These are phyloP conservation scores for Podabrus alpinus DNA, from an alignment of 2,888 invertebrate genomes.

Conservation along the genomic window DNA sequence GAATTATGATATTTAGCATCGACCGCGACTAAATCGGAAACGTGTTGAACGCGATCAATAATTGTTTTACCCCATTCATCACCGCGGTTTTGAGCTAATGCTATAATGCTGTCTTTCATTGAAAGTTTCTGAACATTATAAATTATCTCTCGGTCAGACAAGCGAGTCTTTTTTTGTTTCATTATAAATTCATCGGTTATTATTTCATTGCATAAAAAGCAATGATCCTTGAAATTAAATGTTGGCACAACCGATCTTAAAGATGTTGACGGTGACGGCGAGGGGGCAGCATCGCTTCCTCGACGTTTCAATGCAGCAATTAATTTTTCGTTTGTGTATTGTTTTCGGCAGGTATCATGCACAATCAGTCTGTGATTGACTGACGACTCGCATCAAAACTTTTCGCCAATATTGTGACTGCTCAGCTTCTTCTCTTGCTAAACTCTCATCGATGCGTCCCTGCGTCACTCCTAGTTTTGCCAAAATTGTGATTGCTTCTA, in stretches of 20 bases:
- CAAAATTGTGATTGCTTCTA: too few species aligned
- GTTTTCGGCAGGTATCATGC: too few species aligned
- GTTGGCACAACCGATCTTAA: not conserved
- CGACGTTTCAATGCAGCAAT: too few species aligned
- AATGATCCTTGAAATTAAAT: not conserved
- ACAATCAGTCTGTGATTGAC: too few species aligned
- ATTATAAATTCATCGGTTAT: constrained; percentile 10
- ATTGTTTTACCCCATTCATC: constrained; percentile 23
- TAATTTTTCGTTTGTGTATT: too few species aligned
- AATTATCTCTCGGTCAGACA: not conserved
- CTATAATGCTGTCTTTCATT: constrained; percentile 10
- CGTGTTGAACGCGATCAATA: constrained; percentile 23
- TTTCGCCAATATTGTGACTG: too few species aligned
- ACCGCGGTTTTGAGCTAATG: constrained; percentile 10
- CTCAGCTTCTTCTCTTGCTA: too few species aligned
- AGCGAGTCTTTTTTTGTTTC: constrained; percentile 21
- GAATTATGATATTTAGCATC: constrained; percentile 13
- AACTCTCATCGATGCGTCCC: too few species aligned
- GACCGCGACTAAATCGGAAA: constrained; percentile 17
- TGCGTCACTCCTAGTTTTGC: too few species aligned
- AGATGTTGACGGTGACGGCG: not conserved
- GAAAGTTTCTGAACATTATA: not conserved
- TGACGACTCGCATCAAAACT: too few species aligned
- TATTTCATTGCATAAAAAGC: not conserved
- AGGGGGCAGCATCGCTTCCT: not conserved